Conservation (phyloP, 2,797 vertebrate species). For the Hypotaenidia okinawae region DNA sequence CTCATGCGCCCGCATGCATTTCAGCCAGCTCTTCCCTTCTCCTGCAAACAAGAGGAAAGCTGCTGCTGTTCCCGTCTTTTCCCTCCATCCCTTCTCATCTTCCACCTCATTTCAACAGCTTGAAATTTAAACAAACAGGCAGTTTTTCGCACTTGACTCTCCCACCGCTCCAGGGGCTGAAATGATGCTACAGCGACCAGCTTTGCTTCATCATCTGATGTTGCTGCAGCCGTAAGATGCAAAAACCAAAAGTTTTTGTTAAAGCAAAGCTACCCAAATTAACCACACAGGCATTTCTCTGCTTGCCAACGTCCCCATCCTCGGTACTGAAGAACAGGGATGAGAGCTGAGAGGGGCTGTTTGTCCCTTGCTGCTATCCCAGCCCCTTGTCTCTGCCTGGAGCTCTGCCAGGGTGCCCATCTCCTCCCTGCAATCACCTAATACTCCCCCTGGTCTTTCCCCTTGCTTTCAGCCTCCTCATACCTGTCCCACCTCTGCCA, state of each 20-base stretch:
- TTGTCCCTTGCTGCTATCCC: too few relatives aligned
- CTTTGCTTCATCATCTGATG: not conserved
- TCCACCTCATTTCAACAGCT: not conserved
- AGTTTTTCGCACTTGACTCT: not conserved
- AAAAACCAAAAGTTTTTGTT: not conserved
- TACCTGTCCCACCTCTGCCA: not conserved
- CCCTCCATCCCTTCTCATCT: not conserved
- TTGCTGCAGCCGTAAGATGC: not conserved
- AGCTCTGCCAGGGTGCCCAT: fast-evolving
- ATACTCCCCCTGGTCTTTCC: not conserved
- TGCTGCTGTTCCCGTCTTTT: not conserved
- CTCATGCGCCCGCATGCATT: conserved; percentile 49
- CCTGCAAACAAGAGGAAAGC: not conserved
- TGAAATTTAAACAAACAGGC: not conserved
- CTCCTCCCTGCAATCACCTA: not conserved
- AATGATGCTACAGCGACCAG: not conserved
- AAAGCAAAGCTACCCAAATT: not conserved
- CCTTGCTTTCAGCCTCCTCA: not conserved
- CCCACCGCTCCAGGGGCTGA: not conserved
- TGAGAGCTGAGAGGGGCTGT: not conserved
- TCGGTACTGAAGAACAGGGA: fast-evolving
- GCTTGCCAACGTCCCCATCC: fast-evolving
- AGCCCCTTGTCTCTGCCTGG: not conserved
- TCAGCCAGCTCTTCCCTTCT: not conserved
- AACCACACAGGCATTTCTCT: not conserved